Base-by-base conservation (phyloP, 2,888 invertebrate species). In the Hypsopygia costalis region DNA sequence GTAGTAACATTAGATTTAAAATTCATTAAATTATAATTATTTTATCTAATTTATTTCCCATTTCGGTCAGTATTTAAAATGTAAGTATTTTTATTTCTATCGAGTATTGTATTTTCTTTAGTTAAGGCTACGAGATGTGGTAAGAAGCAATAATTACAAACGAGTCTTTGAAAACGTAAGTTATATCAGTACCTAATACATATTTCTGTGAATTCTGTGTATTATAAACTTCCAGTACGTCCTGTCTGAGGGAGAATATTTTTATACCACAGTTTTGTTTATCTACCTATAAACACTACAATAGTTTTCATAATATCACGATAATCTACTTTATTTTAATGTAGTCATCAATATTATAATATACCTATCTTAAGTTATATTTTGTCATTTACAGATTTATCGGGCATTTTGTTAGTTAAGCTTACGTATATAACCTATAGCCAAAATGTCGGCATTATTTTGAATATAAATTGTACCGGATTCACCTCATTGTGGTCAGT, bases 11-110 rank as follows among this genome's bases (percentile, higher is more conserved):
- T 69, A 67, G 64, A 51, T 50, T 52, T 66, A 67, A 56, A 64
- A 71, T 70, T 72, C 64, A 67, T 67, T 74, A 76, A 75, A 76
- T 70, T 71, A 67, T 82, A 76, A 71, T 76, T 71, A 16, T 16
- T 16, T 16, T 16, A 66, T 83, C 63, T 83, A 82, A 82, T 81
- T 88, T 85, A 85, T 88, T 85, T 83, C 85, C 79, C 82, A 67
- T 81, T 81, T 86, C 83, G 88, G 88, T 88, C 88, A 88, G 88
- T 88, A 88, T 88, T 88, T 86, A 81, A 77, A 71, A 67, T 80
- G 67, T 86, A 83, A 86, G 87, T 86, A 85, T 86, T 85, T 16
- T 80, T 77, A 56, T 64, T 69, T 74, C 68, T 66, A 58, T 70
- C 64, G 58, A 77, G 73, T 79, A 77, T 80, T 37, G 36, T 37